Base-by-base conservation (phyloP, 2,797 vertebrate genomes). In the Danio albolineatus region DNA sequence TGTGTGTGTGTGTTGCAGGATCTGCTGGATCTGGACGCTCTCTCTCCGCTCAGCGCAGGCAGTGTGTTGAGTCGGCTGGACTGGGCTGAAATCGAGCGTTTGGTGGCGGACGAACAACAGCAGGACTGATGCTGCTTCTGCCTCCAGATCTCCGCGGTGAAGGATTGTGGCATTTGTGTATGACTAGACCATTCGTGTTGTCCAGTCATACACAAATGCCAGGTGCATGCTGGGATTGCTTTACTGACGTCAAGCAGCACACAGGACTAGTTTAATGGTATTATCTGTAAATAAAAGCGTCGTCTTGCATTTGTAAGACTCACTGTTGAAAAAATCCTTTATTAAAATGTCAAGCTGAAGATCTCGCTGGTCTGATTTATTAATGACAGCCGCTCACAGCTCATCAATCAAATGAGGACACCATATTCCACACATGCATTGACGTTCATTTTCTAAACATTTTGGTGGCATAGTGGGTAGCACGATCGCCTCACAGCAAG, bases 1-100 rank as follows among this genome's bases (percentile, higher is more conserved):
- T 3, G 28, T 28, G 28, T 3, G 28, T 28, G 28, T 0, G 2
- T 7, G 41, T 66, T 62, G 48, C 70, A 76, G 6, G 85, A 69
- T 51, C 81, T 62, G 28, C 44, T 46, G 66, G 72, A 84, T 0
- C 5, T 86, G 7, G 95, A 96, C 36, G 87, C 86, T 7, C 28
- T 92, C 13, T 96, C 96, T 44, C 95, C 92, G 51, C 28, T 28
- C 1, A 95, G 95, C 78, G 93, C 91, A 0, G 90, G 95, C 82
- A 96, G 95, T 84, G 89, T 90, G 79, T 93, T 98, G 73, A 97
- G 96, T 90, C 94, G 93, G 86, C 92, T 98, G 16, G 96, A 99
- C 90, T 99, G 97, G 97, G 92, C 85, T 0, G 95, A 94, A 7
- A 82, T 98, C 0, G 97, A 98, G 54, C 95, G 92, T 64, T 92